phyloP scores from a whole-genome alignment of 2,797 vertebrate species.

The Lophotriccus pileatus region DNA sequence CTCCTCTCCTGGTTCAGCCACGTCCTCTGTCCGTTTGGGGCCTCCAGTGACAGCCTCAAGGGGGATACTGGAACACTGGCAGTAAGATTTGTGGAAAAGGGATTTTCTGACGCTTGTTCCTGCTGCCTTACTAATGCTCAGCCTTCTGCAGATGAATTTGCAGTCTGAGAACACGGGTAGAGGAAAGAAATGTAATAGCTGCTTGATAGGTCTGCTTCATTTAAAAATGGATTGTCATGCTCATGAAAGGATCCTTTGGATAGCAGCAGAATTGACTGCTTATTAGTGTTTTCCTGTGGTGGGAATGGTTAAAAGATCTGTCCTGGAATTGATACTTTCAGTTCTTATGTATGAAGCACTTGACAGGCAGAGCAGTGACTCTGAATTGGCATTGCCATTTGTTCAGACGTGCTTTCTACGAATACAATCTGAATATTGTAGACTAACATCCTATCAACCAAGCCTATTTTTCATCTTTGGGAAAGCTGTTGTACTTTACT shows the following conservation, averaged over 20 bases:
- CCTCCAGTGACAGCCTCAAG: not conserved
- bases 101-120: not conserved
- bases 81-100: not conserved
- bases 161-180: not conserved
- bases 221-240: not conserved
- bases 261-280: not conserved
- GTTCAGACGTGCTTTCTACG: not conserved
- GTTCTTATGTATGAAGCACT: not conserved
- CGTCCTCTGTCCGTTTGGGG: not conserved
- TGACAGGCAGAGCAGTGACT: not conserved
- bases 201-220: not conserved
- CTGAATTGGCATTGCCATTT: not conserved
- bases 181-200: not conserved
- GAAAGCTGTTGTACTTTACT: not conserved
- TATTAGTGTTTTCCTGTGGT: not conserved
- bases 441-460: not conserved
- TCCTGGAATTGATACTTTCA: not conserved
- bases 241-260: not conserved
- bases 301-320: not conserved
- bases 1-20: not conserved
- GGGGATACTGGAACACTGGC: not conserved
- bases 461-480: not conserved
- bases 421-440: not conserved
- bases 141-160: not conserved
- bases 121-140: not conserved